Base-by-base conservation (phyloP, 1,140 invertebrate genomes). In the Reticulitermes speratus region DNA sequence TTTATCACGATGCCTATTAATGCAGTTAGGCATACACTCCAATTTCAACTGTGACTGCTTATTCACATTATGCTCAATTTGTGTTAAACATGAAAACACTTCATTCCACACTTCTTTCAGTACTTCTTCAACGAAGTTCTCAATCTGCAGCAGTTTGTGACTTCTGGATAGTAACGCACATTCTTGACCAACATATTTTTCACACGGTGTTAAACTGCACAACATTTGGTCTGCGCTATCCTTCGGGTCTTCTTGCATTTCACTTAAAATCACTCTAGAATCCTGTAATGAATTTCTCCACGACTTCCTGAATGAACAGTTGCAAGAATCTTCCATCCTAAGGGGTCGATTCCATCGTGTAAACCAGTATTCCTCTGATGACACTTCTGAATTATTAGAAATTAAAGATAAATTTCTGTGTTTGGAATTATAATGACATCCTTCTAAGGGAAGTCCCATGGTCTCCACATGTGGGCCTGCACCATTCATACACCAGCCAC, bases 331-430 rank as follows among this genome's bases (percentile, higher is more conserved):
- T 32, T n/a, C 81, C 25, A 69, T 86, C 44, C 23, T 86, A 25
- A 86, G 55, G 19, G 85, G 85, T 25, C 65, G 65, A 81, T 65
- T 86, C 85, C 85, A 86, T 30, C 85, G 85, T 81, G 52, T 86
- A 65, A 86, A 86, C 85, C 85, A 86, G 44, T 86, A 86, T 38
- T 86, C 85, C 23, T 86, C 85, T n/a, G 55, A 25, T 25, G 85
- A 86, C 44, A 86, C 8, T 32, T 86, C 75, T 69, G 85, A 86
- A 86, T 19, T 2, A 38, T 59, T 75, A 12, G 85, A 85, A 59
- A 32, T 9, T 32, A 85, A 23, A 12, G 85, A 85, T 14, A 75
- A 45, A 8, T 30, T 38, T 86, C 69, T 65, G 5, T 65, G 44
- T 30, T 81, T 81, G 85, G 44, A 65, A 44, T 9, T 30, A 16